A percentile compares a stretch with the other conserved stretches of the same genome.
phyloP scores from a whole-genome alignment of 1,140 invertebrate genomes.

The Philotrypesis tridentata region DNA sequence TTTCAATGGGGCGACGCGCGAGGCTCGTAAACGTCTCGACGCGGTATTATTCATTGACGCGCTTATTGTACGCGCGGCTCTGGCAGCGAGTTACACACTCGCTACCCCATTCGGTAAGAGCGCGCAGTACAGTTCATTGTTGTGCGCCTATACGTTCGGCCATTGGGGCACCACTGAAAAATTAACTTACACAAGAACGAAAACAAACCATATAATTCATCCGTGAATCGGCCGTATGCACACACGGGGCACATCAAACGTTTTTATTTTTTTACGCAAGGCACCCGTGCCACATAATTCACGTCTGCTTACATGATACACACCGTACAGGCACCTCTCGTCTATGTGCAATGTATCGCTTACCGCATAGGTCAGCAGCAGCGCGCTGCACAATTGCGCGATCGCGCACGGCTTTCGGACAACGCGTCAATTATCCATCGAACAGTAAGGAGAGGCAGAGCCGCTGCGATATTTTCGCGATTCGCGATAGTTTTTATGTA shows the following conservation, averaged over 20 bases:
- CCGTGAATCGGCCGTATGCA: too few relatives aligned
- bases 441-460: too few relatives aligned
- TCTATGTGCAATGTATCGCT: slow-evolving; percentile 24
- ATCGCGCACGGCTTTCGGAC: too few relatives aligned
- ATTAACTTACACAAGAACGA: background rate
- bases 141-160: too few relatives aligned
- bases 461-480: background rate
- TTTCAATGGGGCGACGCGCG: too few relatives aligned
- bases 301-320: slow-evolving; percentile 9
- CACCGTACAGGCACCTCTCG: background rate
- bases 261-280: slow-evolving; percentile 37
- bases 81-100: too few relatives aligned
- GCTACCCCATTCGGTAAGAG: too few relatives aligned
- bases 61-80: too few relatives aligned
- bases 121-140: too few relatives aligned
- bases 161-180: background rate
- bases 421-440: too few relatives aligned
- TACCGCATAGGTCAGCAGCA: slow-evolving; percentile 30
- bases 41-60: too few relatives aligned
- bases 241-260: background rate
- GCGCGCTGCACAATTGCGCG: background rate
- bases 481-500: background rate
- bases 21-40: too few relatives aligned
- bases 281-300: background rate
- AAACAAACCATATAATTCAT: background rate